These are phyloP conservation scores for Limnephilus lunatus DNA, from an alignment of 2,888 invertebrate species.

Conservation along the genomic window DNA sequence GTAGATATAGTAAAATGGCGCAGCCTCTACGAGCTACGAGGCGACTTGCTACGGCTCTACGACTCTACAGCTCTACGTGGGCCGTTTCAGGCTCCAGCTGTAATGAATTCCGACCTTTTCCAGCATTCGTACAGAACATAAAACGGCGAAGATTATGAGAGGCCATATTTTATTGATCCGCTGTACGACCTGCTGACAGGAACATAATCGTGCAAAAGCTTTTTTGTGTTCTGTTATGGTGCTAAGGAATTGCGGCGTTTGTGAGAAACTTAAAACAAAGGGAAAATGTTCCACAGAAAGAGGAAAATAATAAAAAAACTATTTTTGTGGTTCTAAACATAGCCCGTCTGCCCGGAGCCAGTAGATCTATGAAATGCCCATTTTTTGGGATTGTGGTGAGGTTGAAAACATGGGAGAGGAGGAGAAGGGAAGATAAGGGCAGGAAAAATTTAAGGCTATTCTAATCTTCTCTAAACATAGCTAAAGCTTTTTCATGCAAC, in stretches of 20 bases:
- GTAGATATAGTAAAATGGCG: not conserved
- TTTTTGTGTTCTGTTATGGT: not conserved
- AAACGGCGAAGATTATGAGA: slow-evolving; percentile 2
- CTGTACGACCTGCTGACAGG: not conserved
- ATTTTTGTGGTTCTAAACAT: too few species aligned
- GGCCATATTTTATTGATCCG: not conserved
- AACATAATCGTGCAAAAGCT: not conserved
- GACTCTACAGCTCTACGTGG: not conserved
- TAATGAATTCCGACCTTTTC: slow-evolving; percentile 2
- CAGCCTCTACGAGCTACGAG: not conserved
- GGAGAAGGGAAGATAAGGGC: too few species aligned
- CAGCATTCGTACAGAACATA: not conserved
- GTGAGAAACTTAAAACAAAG: not conserved
- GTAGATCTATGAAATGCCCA: too few species aligned
- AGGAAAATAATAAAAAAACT: too few species aligned
- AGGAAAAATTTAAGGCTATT: too few species aligned
- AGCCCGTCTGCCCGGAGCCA: too few species aligned
- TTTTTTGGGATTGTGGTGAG: too few species aligned
- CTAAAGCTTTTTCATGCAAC: too few species aligned
- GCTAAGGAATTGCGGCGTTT: not conserved
- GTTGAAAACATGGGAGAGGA: too few species aligned
- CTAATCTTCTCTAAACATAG: too few species aligned
- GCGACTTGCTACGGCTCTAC: not conserved
- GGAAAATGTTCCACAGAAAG: too few species aligned
- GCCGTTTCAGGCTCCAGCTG: not conserved